Conservation (phyloP, 1,140 invertebrate species). For the Triops longicaudatus region DNA sequence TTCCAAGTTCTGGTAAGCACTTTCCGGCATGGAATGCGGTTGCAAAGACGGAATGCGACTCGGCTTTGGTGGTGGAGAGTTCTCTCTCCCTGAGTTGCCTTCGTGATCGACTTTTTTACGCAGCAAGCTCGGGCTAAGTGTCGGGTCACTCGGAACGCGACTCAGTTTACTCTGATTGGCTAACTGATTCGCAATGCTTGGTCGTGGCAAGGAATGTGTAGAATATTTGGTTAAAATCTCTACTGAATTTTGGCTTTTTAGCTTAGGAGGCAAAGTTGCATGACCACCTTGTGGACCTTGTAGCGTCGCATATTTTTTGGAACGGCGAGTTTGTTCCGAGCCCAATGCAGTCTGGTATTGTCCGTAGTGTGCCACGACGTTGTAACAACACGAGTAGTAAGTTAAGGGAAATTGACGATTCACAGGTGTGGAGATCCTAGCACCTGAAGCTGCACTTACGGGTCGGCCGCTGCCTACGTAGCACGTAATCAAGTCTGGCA, state of each 20-base stretch:
- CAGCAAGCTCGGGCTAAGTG: conserved; percentile 44
- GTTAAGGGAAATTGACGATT: conserved; percentile 60
- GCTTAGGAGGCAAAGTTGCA: neutral
- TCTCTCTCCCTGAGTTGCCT: conserved; percentile 32
- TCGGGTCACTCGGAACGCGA: conserved; percentile 49
- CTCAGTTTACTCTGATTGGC: conserved; percentile 36
- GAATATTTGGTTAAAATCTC: conserved; percentile 41
- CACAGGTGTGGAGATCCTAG: conserved; percentile 67
- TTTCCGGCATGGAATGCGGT: neutral
- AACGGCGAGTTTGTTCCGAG: conserved; percentile 7
- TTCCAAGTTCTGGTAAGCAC: conserved; percentile 30
- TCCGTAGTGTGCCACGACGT: conserved; percentile 33
- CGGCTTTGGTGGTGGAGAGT: conserved; percentile 59
- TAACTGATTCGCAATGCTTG: conserved; percentile 36
- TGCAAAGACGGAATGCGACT: conserved; percentile 50
- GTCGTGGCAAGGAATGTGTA: conserved; percentile 48
- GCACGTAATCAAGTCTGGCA: conserved; percentile 85
- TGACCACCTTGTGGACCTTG: neutral
- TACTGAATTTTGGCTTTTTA: neutral
- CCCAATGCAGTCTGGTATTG: conserved; percentile 19
- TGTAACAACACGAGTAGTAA: conserved; percentile 53
- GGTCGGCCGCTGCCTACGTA: conserved; percentile 84
- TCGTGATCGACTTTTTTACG: conserved; percentile 34
- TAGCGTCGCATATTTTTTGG: neutral
- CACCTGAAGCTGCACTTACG: conserved; percentile 77